Percentiles rank a stretch among this genome's conserved stretches.
phyloP scores from a whole-genome alignment of 2,797 vertebrate species.

The Paguma larvata region DNA sequence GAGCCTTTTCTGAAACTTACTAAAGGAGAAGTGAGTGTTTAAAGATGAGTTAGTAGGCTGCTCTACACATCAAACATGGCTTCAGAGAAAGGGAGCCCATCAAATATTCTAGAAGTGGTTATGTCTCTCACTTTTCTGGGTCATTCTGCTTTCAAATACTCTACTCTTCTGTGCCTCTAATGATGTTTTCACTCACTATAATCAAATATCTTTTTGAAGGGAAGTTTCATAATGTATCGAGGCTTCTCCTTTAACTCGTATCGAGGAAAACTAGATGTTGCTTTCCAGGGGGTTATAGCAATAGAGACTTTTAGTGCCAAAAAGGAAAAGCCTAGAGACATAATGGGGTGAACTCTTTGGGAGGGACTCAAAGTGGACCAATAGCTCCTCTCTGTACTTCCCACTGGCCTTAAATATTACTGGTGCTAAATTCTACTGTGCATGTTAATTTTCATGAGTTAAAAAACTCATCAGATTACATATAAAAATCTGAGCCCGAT shows the following conservation, averaged over 20 bases:
- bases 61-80: background rate
- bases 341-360: background rate
- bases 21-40: background rate
- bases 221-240: background rate
- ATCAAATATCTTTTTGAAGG: background rate
- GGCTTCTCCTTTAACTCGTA: background rate
- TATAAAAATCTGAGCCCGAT: background rate
- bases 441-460: conserved; percentile 16
- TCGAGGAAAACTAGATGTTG: background rate
- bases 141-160: background rate
- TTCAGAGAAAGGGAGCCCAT: background rate
- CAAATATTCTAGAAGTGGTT: background rate
- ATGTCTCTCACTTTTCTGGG: background rate
- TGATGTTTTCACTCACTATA: background rate
- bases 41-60: background rate
- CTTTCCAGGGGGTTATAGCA: background rate
- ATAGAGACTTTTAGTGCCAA: background rate
- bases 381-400: background rate
- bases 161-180: background rate
- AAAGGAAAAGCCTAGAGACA: background rate
- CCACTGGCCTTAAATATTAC: background rate
- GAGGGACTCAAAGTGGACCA: background rate
- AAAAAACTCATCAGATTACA: background rate
- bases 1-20: background rate
- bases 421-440: background rate